These are phyloP conservation scores for Peromyscus leucopus DNA, from an alignment of 2,113 vertebrate genomes.

Conservation along the genomic window DNA sequence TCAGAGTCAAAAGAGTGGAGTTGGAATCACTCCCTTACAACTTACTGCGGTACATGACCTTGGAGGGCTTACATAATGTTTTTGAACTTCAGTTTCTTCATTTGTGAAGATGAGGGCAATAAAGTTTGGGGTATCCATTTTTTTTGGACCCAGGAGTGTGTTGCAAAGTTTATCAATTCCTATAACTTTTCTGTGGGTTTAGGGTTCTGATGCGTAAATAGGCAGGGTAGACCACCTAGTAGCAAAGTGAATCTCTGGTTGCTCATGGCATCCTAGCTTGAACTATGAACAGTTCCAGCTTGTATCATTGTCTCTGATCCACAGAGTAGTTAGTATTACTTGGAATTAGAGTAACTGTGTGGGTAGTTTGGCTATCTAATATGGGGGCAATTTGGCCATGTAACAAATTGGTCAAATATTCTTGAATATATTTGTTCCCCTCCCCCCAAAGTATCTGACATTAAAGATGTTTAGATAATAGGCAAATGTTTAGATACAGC, in stretches of 20 bases:
- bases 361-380: neutral
- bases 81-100: constrained; percentile 25
- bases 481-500: constrained; percentile 15
- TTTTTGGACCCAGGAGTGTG: neutral
- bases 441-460: neutral
- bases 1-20: neutral
- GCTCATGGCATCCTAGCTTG: neutral
- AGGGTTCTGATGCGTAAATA: neutral
- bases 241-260: neutral
- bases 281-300: neutral
- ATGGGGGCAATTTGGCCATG: neutral
- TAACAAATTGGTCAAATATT: constrained; percentile 29
- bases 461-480: constrained; percentile 46
- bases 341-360: constrained; percentile 34
- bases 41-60: neutral
- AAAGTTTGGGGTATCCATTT: neutral
- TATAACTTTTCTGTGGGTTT: constrained; percentile 34
- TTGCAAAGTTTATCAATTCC: neutral
- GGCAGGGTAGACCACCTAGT: neutral
- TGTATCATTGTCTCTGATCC: neutral
- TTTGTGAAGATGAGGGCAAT: neutral
- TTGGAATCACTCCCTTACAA: neutral
- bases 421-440: constrained; percentile 26
- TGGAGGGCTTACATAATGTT: neutral
- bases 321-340: neutral